Evolutionary conservation across 2,888 invertebrate genomes (phyloP), one percentile per base, ranked within the genome.

Genomic region (Chrysodeixis includens): DNA sequence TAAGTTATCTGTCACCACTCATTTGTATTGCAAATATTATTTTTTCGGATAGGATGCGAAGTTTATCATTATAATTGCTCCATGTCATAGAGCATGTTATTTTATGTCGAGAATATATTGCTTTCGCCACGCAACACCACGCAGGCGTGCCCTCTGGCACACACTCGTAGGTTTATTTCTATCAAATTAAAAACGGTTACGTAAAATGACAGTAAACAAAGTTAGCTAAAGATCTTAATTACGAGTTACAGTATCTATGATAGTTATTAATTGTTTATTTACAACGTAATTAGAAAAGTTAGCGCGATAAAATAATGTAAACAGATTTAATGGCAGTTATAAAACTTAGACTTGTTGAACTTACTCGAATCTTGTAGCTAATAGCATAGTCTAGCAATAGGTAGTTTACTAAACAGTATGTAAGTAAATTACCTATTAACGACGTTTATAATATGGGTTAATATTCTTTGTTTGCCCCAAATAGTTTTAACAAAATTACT

Each of bases 361-460:
- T 18, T 18, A 35, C 16, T 44, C n/a, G n/a, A n/a, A n/a, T n/a
- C n/a, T n/a, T n/a, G n/a, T n/a, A n/a, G n/a, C n/a, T n/a, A n/a
- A n/a, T n/a, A n/a, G n/a, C n/a, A n/a, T n/a, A n/a, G n/a, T n/a
- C n/a, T n/a, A n/a, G n/a, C n/a, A n/a, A n/a, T 30, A 26, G 10
- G 20, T 44, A 35, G 44, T 46, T 49, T 32, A 46, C 20, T 8
- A 16, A 46, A 10, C 22, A 14, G 16, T 54, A 53, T 46, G 26
- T 18, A 49, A 20, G 56, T 46, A 26, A 53, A 30, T 55, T 51
- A n/a, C 20, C 20, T 32, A 16, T 46, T 62, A 60, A 30, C 8
- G 7, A 64, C 20, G 32, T 14, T 22, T 16, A n/a, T n/a, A 56
- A 64, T 54, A 26, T 46, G 20, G 56, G 30, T 46, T 57, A 70